Conservation (phyloP, 2,113 vertebrate genomes). For the Elaphurus davidianus region DNA sequence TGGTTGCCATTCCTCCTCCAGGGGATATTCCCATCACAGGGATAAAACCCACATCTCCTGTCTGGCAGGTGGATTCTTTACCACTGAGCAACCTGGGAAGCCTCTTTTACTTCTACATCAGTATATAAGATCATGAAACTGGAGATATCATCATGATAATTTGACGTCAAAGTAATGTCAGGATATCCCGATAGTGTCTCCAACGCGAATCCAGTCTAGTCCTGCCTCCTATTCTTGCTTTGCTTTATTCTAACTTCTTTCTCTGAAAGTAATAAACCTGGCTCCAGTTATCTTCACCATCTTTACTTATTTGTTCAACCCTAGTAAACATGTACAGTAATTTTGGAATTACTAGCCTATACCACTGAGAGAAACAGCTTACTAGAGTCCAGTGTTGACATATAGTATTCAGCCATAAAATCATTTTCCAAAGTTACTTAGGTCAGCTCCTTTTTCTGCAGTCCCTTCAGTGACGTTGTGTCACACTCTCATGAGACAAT, state of each 20-base stretch:
- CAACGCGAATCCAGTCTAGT: not conserved
- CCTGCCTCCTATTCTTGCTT: not conserved
- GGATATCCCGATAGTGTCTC: not conserved
- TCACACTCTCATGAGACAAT: not conserved
- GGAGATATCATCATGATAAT: not conserved
- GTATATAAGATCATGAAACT: not conserved
- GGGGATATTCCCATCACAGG: not conserved
- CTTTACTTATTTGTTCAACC: not conserved
- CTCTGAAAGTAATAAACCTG: not conserved
- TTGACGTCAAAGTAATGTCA: not conserved
- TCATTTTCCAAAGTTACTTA: not conserved
- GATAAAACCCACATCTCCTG: not conserved
- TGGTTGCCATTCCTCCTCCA: not conserved
- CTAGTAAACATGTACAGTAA: not conserved
- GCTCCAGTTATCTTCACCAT: not conserved
- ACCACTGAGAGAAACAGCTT: not conserved
- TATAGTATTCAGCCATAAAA: not conserved
- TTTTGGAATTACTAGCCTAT: not conserved
- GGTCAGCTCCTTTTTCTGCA: not conserved
- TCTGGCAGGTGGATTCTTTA: not conserved
- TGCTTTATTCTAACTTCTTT: not conserved
- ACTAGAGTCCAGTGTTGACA: not conserved
- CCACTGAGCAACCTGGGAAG: not conserved
- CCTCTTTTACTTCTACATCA: not conserved
- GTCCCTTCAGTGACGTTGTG: not conserved